Percentiles rank a stretch among this genome's conserved stretches.
Evolutionary conservation across 2,797 vertebrate species (phyloP).

Genomic region (Rhabdophis nuchalis): DNA sequence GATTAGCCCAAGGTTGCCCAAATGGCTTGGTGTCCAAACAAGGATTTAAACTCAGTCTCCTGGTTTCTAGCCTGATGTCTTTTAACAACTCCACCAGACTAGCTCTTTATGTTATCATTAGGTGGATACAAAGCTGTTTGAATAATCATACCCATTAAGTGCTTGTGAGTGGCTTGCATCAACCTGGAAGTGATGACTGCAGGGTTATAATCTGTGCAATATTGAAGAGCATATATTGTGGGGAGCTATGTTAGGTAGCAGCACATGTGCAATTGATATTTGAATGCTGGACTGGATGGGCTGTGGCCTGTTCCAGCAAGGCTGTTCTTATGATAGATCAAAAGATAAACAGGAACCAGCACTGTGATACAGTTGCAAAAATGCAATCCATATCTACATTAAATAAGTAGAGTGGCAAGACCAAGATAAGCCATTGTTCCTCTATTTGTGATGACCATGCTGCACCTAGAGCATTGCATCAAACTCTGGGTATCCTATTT

Average conservation of each 20-base stretch:
- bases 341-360: background rate
- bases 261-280: background rate
- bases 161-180: background rate
- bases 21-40: background rate
- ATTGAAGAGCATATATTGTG: background rate
- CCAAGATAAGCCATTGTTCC: background rate
- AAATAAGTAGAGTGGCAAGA: background rate
- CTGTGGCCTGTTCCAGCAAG: too few relatives aligned
- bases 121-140: background rate
- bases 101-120: background rate
- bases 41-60: background rate
- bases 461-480: background rate
- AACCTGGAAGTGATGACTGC: background rate
- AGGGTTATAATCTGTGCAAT: background rate
- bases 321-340: too few relatives aligned
- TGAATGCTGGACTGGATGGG: too few relatives aligned
- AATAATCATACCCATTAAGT: background rate
- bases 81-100: background rate
- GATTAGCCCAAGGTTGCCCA: background rate
- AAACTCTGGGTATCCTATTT: background rate
- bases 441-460: background rate
- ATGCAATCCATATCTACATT: background rate
- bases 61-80: background rate
- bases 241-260: background rate
- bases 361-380: background rate